Evolutionary conservation across 2,113 vertebrate species (phyloP).

Genomic region (Sinocyclocheilus anophthalmus): DNA sequence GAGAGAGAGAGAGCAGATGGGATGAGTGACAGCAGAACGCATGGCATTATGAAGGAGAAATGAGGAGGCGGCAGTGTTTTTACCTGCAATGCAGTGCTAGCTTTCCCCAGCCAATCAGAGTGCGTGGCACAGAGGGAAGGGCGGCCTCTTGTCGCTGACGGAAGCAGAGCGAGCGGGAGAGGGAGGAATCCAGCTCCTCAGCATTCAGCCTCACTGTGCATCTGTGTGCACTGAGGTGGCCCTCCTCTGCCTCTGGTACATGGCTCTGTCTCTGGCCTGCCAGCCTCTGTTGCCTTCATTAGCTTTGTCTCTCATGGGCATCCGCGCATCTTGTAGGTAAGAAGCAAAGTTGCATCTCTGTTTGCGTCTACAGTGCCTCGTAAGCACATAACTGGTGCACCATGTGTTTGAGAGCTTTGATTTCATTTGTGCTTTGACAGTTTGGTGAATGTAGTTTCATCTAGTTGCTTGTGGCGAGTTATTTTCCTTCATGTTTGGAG

Average conservation of each 20-base stretch:
- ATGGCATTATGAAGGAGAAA: conserved; percentile 61
- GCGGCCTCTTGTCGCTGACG: conserved; percentile 65
- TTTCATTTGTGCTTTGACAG: background rate
- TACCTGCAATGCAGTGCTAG: conserved; percentile 91
- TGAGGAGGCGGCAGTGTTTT: conserved; percentile 59
- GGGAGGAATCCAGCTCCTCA: conserved; percentile 4
- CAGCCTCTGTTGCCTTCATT: conserved; percentile 57
- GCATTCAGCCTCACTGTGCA: conserved; percentile 31
- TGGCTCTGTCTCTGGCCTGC: conserved; percentile 70
- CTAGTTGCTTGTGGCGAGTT: background rate
- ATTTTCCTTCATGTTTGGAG: background rate
- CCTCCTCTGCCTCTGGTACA: conserved; percentile 56
- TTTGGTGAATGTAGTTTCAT: background rate
- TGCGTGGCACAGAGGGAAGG: conserved; percentile 62
- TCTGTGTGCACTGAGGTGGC: conserved; percentile 44
- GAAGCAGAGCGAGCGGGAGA: conserved; percentile 57
- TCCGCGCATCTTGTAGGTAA: conserved; percentile 88
- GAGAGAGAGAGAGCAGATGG: background rate
- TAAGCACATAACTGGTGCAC: background rate
- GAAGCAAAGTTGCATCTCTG: background rate
- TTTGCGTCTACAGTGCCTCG: background rate
- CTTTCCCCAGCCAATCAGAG: conserved; percentile 78
- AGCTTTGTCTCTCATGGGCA: conserved; percentile 78
- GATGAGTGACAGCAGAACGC: conserved; percentile 31
- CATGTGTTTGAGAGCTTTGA: background rate